Percentiles rank a stretch among this genome's conserved stretches.
Conservation (phyloP, 1,140 invertebrate genomes). For the Halictus rubicundus region DNA sequence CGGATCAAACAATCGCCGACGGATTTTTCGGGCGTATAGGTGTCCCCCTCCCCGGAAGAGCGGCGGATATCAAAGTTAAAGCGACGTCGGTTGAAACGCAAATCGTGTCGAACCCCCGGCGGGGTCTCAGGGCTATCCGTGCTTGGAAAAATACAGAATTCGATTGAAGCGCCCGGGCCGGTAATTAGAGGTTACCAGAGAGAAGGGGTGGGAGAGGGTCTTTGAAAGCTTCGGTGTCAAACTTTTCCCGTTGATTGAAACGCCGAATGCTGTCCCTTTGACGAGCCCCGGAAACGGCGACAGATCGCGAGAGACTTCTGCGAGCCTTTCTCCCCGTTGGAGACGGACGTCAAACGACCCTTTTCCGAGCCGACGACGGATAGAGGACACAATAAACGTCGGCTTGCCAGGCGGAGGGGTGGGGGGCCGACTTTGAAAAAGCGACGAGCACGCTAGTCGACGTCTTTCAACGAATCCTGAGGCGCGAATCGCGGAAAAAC, state of each 20-base stretch:
- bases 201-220: too few species aligned
- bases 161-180: neutral
- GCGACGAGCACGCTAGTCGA: neutral
- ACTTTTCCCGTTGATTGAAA: neutral
- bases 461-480: neutral
- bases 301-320: too few species aligned
- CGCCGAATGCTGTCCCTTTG: too few species aligned
- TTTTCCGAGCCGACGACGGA: neutral
- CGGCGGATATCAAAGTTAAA: neutral
- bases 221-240: neutral
- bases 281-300: too few species aligned
- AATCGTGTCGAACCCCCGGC: neutral
- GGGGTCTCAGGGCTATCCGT: neutral
- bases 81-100: neutral
- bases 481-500: constrained; percentile 9
- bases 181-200: neutral
- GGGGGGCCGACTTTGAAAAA: neutral
- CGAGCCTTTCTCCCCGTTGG: too few species aligned
- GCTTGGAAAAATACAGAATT: neutral
- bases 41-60: neutral
- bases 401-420: too few species aligned
- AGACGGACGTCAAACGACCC: neutral
- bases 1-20: constrained; percentile 27
- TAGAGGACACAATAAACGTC: neutral
- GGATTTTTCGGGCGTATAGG: constrained; percentile 21